Percentiles rank a stretch among this genome's conserved stretches.
Evolutionary conservation across 2,888 invertebrate species (phyloP).

Genomic region (Dynastes tityus): DNA sequence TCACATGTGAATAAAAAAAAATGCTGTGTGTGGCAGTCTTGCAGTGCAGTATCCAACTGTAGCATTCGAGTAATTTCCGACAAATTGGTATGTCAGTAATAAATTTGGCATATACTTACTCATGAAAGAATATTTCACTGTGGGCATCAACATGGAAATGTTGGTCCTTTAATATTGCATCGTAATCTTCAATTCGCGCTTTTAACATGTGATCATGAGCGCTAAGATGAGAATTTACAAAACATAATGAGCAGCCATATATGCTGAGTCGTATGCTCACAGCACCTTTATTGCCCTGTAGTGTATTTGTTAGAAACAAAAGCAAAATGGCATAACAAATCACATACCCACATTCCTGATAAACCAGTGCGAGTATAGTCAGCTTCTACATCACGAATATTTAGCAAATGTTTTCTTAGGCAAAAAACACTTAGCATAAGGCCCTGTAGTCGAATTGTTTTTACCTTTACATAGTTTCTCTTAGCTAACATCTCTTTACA

Average conservation of each 20-base stretch:
- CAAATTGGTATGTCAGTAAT: too few relatives aligned
- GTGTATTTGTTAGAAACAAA: conserved; percentile 53
- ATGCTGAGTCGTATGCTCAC: conserved; percentile 90
- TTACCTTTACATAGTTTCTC: conserved; percentile 84
- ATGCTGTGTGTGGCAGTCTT: too few relatives aligned
- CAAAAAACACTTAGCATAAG: conserved; percentile 86
- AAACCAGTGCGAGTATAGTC: conserved; percentile 93
- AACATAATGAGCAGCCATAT: conserved; percentile 90
- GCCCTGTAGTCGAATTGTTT: conserved; percentile 88
- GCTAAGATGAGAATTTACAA: conserved; percentile 92
- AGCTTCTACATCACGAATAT: conserved; percentile 88
- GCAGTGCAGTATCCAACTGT: too few relatives aligned
- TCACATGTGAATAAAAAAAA: too few relatives aligned
- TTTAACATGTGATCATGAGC: conserved; percentile 89
- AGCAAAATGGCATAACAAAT: background rate
- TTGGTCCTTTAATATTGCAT: conserved; percentile 88
- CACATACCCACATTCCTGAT: conserved; percentile 91
- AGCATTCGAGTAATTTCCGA: too few relatives aligned
- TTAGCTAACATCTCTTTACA: conserved; percentile 80
- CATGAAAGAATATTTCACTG: conserved; percentile 90
- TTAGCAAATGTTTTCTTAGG: conserved; percentile 84
- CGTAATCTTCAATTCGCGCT: conserved; percentile 91
- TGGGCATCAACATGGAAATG: conserved; percentile 85
- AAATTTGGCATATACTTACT: conserved; percentile 75
- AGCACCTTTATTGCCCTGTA: conserved; percentile 96